Percentiles rank a stretch among this genome's conserved stretches.
Conservation (phyloP, 2,888 invertebrate genomes). For the Drosophila nigricruria region DNA sequence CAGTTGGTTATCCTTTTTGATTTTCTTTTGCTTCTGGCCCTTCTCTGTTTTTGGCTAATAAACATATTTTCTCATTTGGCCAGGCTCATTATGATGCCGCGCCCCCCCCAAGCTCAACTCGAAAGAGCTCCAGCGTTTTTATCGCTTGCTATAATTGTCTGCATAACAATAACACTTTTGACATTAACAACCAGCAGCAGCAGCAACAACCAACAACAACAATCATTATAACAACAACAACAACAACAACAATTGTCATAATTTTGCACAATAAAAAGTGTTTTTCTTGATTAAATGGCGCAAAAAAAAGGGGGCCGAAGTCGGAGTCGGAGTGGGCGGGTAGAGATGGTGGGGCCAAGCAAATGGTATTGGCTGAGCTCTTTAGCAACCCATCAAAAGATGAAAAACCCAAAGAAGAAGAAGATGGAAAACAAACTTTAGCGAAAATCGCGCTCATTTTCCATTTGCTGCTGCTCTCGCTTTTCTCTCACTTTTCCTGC, state of each 20-base stretch:
- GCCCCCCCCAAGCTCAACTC: background rate
- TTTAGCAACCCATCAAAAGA: constrained; percentile 50
- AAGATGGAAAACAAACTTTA: constrained; percentile 28
- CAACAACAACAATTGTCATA: constrained; percentile 64
- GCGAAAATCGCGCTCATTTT: constrained; percentile 61
- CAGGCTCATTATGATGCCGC: constrained; percentile 59
- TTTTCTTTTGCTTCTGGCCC: background rate
- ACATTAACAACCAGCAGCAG: constrained; percentile 66
- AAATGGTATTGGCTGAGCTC: constrained; percentile 19
- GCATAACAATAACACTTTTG: constrained; percentile 79
- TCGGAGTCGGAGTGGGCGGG: background rate
- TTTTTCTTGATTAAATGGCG: constrained; percentile 78
- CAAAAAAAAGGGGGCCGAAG: constrained; percentile 9
- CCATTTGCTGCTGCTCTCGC: constrained; percentile 26
- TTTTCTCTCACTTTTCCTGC: constrained; percentile 20
- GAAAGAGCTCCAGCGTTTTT: constrained; percentile 62
- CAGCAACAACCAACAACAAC: constrained; percentile 26
- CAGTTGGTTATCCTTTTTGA: constrained; percentile 40
- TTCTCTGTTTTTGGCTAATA: constrained; percentile 55
- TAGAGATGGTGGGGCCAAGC: too few species aligned
- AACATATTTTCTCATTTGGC: constrained; percentile 73
- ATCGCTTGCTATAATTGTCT: constrained; percentile 78
- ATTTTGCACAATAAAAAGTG: constrained; percentile 80
- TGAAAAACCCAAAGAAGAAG: constrained; percentile 20
- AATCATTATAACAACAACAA: constrained; percentile 31